These are phyloP conservation scores for Ceyx erithaca DNA, from an alignment of 2,797 vertebrate genomes.

Conservation along the genomic window DNA sequence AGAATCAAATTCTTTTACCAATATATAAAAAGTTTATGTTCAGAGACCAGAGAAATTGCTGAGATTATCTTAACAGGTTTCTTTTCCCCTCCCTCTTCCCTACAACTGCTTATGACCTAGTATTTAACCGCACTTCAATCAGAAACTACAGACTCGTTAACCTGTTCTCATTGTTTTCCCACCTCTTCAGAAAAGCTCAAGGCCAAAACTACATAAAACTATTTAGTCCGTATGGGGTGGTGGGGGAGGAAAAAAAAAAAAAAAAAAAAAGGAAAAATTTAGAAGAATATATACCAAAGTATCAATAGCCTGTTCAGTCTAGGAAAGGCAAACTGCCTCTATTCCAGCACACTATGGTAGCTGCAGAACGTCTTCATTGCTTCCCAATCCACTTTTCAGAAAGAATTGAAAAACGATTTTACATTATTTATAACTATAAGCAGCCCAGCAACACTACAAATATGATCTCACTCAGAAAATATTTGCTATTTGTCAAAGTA, in stretches of 20 bases:
- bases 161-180: neutral
- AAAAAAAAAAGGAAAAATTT: neutral
- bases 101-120: neutral
- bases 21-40: neutral
- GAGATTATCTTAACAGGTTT: neutral
- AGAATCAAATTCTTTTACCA: neutral
- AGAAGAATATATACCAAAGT: neutral
- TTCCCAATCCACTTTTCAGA: neutral
- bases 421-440: neutral
- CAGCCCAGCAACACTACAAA: neutral
- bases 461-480: neutral
- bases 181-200: neutral
- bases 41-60: neutral
- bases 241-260: too few relatives aligned
- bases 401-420: neutral
- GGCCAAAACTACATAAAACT: neutral
- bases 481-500: neutral
- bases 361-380: neutral
- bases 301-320: neutral
- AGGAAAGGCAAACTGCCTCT: neutral
- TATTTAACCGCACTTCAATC: neutral
- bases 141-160: neutral
- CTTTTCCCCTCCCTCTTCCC: too few relatives aligned
- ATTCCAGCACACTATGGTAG: accelerated
- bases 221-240: neutral